These are phyloP conservation scores for Thysanoteuthis rhombus DNA, from an alignment of 2,888 invertebrate genomes.

Conservation along the genomic window DNA sequence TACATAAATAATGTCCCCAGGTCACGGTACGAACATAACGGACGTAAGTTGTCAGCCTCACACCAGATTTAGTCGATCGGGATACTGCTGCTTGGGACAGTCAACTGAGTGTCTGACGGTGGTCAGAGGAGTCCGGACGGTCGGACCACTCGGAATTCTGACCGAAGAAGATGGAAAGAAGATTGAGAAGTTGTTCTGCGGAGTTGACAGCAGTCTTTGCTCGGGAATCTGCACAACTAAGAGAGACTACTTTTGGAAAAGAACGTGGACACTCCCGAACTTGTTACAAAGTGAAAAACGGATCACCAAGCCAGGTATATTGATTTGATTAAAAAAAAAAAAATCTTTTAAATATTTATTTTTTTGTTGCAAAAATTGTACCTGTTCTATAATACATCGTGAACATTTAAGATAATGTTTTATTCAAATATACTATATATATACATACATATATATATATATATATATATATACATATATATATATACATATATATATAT, in stretches of 20 bases:
- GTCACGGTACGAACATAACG: background rate
- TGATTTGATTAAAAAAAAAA: no score
- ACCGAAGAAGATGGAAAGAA: background rate
- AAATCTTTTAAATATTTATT: no score
- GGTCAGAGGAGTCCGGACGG: background rate
- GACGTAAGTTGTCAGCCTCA: background rate
- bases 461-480: no score
- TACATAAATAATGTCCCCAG: background rate
- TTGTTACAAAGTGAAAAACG: background rate
- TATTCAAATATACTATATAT: no score
- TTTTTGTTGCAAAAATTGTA: no score
- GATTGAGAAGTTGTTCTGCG: background rate
- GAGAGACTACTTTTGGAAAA: background rate
- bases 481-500: no score
- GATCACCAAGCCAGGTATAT: no score
- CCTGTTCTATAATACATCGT: no score
- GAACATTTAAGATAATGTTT: no score
- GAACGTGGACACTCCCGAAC: background rate
- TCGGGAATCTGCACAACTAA: background rate
- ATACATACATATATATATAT: no score
- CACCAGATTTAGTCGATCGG: background rate
- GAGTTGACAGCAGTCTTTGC: background rate
- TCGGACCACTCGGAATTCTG: background rate
- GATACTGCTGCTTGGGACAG: background rate
- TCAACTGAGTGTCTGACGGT: background rate